Evolutionary conservation across 2,113 vertebrate species (phyloP), one percentile per base, ranked within the genome.

Genomic region (Rhea pennata): DNA sequence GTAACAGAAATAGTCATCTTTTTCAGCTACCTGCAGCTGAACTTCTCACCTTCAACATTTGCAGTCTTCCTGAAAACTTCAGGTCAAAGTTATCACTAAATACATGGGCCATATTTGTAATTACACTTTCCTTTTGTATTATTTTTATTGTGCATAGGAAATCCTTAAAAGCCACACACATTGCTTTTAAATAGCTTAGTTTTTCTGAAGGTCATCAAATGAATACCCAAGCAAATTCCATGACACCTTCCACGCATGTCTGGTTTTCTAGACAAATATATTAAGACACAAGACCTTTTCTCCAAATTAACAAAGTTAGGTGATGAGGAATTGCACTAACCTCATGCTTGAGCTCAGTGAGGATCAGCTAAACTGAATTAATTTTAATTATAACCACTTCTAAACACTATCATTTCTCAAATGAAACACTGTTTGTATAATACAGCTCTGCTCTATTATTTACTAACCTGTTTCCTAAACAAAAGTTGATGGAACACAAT

Each of bases 341-440:
- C 29, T 80, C 66, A 15, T 48, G 31, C 22, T n/a, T 33, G 53
- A 92, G 58, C 27, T 58, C 53, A 87, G 29, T 16, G 14, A 89
- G 44, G 59, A 89, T 83, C 88, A 80, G 40, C 27, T 87, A 91
- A 56, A 93, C 10, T 79, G 31, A 94, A 94, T 94, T 89, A 92
- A 48, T 36, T 88, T 79, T 46, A 72, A 58, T 90, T 90, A 80
- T 48, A 64, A 91, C 44, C 62, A 91, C 80, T 95, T 94, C 15
- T 50, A 36, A 92, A 36, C 1, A 87, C n/a, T 80, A 86, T 6
- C 0, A 0, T 36, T 90, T 13, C 40, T 66, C 0, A 0, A 23
- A 92, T 78, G 74, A 84, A 84, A 66, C 22, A 70, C 5, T 5
- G 15, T 42, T 39, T 81, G 2, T 11, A 65, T 33, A 13, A 31